Evolutionary conservation across 2,888 invertebrate species (phyloP), one percentile per base, ranked within the genome.

Genomic region (Pilophorus perplexus): DNA sequence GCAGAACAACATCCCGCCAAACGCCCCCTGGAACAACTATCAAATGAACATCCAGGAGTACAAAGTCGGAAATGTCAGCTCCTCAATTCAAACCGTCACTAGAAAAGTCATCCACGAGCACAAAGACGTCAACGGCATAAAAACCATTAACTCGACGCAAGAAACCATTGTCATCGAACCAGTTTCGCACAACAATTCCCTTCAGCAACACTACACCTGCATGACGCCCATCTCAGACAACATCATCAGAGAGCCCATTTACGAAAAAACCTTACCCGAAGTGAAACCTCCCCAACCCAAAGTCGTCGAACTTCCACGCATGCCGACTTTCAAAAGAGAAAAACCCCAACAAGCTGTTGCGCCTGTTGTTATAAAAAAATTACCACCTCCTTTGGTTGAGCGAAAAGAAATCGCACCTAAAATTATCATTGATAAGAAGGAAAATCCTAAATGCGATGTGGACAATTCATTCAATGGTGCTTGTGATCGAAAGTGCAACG

Each of bases 291-390:
- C 18, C 60, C 46, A 67, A 12, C 57, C 66, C 5, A 68, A 70
- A 59, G 60, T 66, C n/a, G 70, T 68, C 4, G 70, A 68, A 55
- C 67, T 70, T 16, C 70, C 70, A 20, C 52, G 57, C 20, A 52
- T 67, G 40, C 62, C 70, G 14, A 55, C 67, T 0, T 33, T 67
- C 18, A 42, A 68, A 14, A 68, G 46, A 50, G 70, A 70, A 20
- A 70, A 70, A 28, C 70, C 68, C 2, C 70, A 68, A 33, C 70
- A 68, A 50, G 70, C 70, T 16, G 70, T 70, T 1, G 70, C 70
- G 12, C 70, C 70, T 5, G 68, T 70, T 10, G 68, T 68, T 12
- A 65, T 68, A 20, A 68, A 66, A 22, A 67, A 68, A 28, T 33
- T 70, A 3, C 18, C 12, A 10, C 28, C 52, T 10, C 52, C 52